These are phyloP conservation scores for Drosophila algonquin DNA, from an alignment of 2,888 invertebrate genomes.

Conservation along the genomic window DNA sequence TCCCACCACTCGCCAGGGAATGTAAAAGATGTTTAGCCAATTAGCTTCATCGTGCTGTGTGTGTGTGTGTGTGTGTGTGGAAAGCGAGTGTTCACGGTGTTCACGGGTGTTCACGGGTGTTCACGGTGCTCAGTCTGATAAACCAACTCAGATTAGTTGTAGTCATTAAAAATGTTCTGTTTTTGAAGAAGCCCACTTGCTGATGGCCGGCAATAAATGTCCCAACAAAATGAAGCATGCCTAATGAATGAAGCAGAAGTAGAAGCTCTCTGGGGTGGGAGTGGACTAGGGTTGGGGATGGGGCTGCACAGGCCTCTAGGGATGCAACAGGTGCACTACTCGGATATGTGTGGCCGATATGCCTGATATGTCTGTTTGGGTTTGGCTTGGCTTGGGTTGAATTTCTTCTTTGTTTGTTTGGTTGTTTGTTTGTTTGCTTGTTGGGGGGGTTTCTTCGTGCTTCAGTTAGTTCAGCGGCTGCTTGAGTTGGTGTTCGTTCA, in stretches of 20 bases:
- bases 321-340: neutral
- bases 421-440: no score
- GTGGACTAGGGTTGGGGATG: neutral
- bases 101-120: conserved; percentile 23
- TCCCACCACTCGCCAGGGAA: neutral
- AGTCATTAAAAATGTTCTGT: conserved; percentile 12
- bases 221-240: conserved; percentile 70
- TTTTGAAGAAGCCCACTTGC: conserved; percentile 41
- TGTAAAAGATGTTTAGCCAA: conserved; percentile 61
- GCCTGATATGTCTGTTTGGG: neutral
- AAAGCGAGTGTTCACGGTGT: conserved; percentile 11
- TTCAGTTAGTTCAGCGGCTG: neutral
- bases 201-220: conserved; percentile 70
- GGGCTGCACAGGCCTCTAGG: neutral
- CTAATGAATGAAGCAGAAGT: conserved; percentile 60
- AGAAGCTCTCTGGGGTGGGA: neutral
- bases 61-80: conserved; percentile 53
- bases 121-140: conserved; percentile 49
- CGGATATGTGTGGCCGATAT: neutral
- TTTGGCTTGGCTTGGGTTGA: neutral
- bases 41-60: conserved; percentile 67
- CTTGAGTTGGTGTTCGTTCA: conserved; percentile 2
- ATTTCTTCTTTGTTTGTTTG: neutral
- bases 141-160: conserved; percentile 66
- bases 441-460: neutral